Conservation (phyloP, 2,888 invertebrate genomes). For the Acleris literana region DNA sequence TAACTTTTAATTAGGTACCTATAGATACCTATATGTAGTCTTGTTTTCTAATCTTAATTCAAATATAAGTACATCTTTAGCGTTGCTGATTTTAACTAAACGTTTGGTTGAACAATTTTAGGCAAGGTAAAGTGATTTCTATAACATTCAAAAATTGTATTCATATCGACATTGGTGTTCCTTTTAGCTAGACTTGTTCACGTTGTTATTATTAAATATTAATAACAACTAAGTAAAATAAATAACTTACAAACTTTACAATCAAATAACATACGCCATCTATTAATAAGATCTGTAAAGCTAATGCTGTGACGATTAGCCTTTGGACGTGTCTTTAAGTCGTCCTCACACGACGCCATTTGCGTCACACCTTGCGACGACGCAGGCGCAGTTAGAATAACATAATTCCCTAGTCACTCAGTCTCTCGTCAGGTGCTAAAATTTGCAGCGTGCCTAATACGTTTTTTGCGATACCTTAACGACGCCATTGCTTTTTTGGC, state of each 20-base stretch:
- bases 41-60: neutral
- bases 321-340: neutral
- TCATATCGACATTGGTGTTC: too few species aligned
- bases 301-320: neutral
- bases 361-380: conserved; percentile 18
- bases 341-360: neutral
- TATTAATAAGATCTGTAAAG: neutral
- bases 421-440: conserved; percentile 45
- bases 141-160: too few species aligned
- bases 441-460: conserved; percentile 57
- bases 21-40: too few species aligned
- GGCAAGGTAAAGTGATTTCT: too few species aligned
- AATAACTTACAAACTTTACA: too few species aligned
- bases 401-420: conserved; percentile 26
- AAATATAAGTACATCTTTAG: too few species aligned
- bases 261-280: neutral
- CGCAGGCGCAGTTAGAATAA: conserved; percentile 28
- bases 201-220: neutral
- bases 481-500: conserved; percentile 74
- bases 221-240: neutral
- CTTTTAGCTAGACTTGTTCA: too few species aligned
- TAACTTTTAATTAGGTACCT: neutral
- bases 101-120: too few species aligned
- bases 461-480: conserved; percentile 58
- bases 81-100: too few species aligned